These are phyloP conservation scores for Pituophis catenifer DNA, from an alignment of 2,113 vertebrate species.

Conservation along the genomic window DNA sequence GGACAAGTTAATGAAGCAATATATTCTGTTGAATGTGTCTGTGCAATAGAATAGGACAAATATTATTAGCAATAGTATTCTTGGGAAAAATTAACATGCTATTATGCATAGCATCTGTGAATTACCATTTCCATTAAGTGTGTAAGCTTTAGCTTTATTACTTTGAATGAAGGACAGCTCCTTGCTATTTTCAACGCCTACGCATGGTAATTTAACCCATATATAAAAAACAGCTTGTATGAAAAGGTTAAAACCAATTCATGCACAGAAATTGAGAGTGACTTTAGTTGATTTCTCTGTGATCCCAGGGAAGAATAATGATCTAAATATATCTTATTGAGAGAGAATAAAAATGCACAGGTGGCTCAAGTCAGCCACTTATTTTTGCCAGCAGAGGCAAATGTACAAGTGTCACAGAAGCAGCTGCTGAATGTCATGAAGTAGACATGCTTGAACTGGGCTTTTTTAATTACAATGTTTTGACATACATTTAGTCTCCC, in stretches of 20 bases:
- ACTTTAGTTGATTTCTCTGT: constrained; percentile 10
- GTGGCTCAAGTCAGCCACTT: not conserved
- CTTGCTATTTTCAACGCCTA: not conserved
- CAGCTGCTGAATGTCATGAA: not conserved
- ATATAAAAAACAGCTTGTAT: not conserved
- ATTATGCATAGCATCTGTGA: not conserved
- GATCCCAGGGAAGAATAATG: not conserved
- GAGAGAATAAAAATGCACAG: not conserved
- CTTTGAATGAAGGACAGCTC: not conserved
- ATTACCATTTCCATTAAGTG: not conserved
- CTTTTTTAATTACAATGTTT: not conserved
- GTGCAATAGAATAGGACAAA: not conserved
- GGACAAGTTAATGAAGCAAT: not conserved
- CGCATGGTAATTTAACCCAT: not conserved
- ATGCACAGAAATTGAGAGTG: not conserved
- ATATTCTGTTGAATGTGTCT: not conserved
- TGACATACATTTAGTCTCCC: not conserved
- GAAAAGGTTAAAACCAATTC: constrained; percentile 7
- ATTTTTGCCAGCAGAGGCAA: not conserved
- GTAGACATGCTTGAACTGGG: not conserved
- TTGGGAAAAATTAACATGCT: not conserved
- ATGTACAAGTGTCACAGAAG: not conserved
- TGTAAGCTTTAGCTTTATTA: not conserved
- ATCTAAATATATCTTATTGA: constrained; percentile 1
- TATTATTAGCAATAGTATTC: not conserved